These are phyloP conservation scores for Rhorus exstirpatorius DNA, from an alignment of 2,888 invertebrate genomes.

Conservation along the genomic window DNA sequence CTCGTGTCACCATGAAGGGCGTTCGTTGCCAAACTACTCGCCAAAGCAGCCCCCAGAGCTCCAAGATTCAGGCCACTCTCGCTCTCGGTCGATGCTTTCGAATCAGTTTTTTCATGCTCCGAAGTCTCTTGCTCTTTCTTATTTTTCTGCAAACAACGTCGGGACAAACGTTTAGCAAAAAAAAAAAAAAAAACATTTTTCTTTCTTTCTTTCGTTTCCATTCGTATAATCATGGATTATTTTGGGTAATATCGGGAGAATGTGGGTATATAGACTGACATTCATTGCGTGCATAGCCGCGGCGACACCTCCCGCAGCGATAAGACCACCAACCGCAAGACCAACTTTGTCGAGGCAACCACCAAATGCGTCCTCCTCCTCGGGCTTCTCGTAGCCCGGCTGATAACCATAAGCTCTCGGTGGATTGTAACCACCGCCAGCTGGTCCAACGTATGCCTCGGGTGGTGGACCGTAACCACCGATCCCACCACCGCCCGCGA, in stretches of 20 bases:
- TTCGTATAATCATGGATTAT: too few species aligned
- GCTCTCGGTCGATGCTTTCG: conserved; percentile 79
- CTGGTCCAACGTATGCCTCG: conserved; percentile 72
- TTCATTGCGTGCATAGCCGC: conserved; percentile 83
- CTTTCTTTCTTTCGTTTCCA: too few species aligned
- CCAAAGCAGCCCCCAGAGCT: conserved; percentile 82
- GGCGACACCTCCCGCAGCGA: conserved; percentile 84
- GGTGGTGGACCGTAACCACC: conserved; percentile 77
- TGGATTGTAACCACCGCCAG: conserved; percentile 74
- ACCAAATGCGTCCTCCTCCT: conserved; percentile 79
- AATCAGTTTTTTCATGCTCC: conserved; percentile 80
- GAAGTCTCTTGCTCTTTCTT: conserved; percentile 75
- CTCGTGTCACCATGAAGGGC: conserved; percentile 78
- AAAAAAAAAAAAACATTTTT: conserved; percentile 34
- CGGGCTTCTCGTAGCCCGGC: conserved; percentile 78
- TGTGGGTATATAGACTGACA: conserved; percentile 71
- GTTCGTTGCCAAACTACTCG: conserved; percentile 81
- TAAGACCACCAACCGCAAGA: conserved; percentile 82
- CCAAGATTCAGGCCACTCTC: conserved; percentile 80
- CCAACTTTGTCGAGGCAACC: conserved; percentile 83
- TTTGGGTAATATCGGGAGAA: too few species aligned
- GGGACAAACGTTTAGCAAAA: not conserved
- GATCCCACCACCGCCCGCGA: conserved; percentile 70
- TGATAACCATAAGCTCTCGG: conserved; percentile 77
- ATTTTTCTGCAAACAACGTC: conserved; percentile 73